Percentiles rank a stretch among this genome's conserved stretches.
phyloP scores from a whole-genome alignment of 2,113 vertebrate genomes.

The Caracal caracal region DNA sequence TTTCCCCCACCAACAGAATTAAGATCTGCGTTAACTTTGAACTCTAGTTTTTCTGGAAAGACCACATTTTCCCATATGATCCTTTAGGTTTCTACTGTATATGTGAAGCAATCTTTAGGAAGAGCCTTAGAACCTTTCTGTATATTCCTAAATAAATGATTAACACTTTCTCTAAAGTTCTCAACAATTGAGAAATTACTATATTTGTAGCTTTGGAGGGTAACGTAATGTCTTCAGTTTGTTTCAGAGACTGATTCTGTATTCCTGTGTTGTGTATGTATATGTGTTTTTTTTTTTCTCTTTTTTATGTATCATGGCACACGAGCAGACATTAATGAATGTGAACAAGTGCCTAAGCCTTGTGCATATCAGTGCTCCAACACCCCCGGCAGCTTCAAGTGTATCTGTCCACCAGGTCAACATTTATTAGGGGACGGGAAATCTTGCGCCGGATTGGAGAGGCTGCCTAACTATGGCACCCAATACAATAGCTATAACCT shows the following conservation, averaged over 20 bases:
- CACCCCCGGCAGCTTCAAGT: slow-evolving; percentile 97
- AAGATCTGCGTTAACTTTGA: neutral
- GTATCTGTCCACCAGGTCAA: slow-evolving; percentile 94
- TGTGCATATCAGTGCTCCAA: slow-evolving; percentile 96
- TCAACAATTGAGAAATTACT: neutral
- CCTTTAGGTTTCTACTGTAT: neutral
- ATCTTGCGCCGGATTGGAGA: slow-evolving; percentile 97
- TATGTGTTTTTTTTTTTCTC: slow-evolving; percentile 86
- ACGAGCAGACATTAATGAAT: slow-evolving; percentile 98
- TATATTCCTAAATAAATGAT: neutral
- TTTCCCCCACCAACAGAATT: neutral
- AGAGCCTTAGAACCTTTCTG: neutral
- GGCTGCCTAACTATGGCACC: slow-evolving; percentile 91
- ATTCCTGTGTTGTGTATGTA: slow-evolving; percentile 77
- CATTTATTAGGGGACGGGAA: slow-evolving; percentile 96
- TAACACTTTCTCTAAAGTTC: neutral
- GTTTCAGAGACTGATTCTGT: slow-evolving; percentile 84
- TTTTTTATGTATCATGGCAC: slow-evolving; percentile 87
- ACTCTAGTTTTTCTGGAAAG: neutral
- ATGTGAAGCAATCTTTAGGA: neutral
- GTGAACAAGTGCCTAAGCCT: slow-evolving; percentile 93
- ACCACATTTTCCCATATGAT: neutral
- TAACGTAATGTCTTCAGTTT: slow-evolving; percentile 68
- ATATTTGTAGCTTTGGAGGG: slow-evolving; percentile 35
- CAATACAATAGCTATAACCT: slow-evolving; percentile 90